A percentile compares a stretch with the other conserved stretches of the same genome.
These are phyloP conservation scores for Habrosyne pyritoides DNA, from an alignment of 2,888 invertebrate species.

Conservation along the genomic window DNA sequence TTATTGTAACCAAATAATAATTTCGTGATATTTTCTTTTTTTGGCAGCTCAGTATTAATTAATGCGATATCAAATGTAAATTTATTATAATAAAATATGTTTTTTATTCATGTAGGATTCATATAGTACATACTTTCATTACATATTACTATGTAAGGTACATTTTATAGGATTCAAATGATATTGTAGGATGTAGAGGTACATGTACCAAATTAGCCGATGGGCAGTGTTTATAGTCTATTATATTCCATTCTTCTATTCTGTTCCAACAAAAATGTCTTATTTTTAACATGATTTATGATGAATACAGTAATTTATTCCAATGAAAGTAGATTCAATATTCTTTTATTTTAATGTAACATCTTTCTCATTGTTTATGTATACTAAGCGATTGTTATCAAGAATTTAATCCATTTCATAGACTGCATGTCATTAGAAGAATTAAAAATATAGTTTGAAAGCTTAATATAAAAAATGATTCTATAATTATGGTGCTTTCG, in stretches of 20 bases:
- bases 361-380: too few species aligned
- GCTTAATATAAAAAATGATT: not conserved
- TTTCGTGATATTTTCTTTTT: conserved; percentile 7
- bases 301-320: too few species aligned
- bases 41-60: conserved; percentile 6
- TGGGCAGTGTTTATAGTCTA: too few species aligned
- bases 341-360: too few species aligned
- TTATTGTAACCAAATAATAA: conserved; percentile 8
- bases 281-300: too few species aligned
- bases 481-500: conserved; percentile 14
- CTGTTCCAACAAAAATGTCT: too few species aligned
- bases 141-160: not conserved
- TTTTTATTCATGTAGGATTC: not conserved
- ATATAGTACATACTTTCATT: not conserved
- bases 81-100: not conserved
- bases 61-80: not conserved
- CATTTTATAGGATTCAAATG: too few species aligned
- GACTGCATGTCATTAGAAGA: not conserved
- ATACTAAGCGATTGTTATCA: too few species aligned
- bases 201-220: too few species aligned
- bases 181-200: too few species aligned
- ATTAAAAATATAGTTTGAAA: not conserved
- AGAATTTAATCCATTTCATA: not conserved
- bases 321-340: too few species aligned
- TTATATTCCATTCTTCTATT: too few species aligned